phyloP scores from a whole-genome alignment of 2,888 invertebrate species.

The Epirrita christyi region DNA sequence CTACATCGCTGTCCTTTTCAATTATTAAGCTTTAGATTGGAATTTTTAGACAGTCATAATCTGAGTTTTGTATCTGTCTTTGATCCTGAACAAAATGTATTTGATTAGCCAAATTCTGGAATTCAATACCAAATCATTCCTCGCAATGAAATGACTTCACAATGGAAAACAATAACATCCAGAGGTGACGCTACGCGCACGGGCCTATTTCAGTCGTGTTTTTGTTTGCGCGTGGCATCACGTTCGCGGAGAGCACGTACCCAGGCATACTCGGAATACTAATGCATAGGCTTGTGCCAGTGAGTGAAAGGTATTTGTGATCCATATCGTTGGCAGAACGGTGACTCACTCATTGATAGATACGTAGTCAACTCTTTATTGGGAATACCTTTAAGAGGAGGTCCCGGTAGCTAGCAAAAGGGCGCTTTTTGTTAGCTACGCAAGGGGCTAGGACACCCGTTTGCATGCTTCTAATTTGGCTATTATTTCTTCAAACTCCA shows the following conservation, averaged over 20 bases:
- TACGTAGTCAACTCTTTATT: too few relatives aligned
- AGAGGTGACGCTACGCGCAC: constrained; percentile 47
- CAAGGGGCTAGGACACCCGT: too few relatives aligned
- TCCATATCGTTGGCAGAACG: not conserved
- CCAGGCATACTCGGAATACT: constrained; percentile 60
- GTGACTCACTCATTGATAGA: not conserved
- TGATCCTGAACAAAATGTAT: constrained; percentile 14
- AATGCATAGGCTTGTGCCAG: constrained; percentile 51
- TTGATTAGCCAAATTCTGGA: constrained; percentile 5
- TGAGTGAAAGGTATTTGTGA: constrained; percentile 27
- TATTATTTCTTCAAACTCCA: too few relatives aligned
- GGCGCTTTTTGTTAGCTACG: too few relatives aligned
- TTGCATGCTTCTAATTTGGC: too few relatives aligned
- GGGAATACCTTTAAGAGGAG: too few relatives aligned
- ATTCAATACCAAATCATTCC: constrained; percentile 13
- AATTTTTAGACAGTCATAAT: constrained; percentile 8
- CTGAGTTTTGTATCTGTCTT: not conserved
- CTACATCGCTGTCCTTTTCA: constrained; percentile 67
- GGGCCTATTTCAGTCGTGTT: constrained; percentile 67
- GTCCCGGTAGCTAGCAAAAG: too few relatives aligned
- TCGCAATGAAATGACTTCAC: constrained; percentile 15
- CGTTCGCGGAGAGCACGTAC: constrained; percentile 65
- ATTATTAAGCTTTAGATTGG: constrained; percentile 60
- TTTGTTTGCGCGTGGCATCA: constrained; percentile 67
- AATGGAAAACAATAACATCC: constrained; percentile 49